Evolutionary conservation across 1,140 invertebrate genomes (phyloP), one percentile per base, ranked within the genome.

Genomic region (Pristionchus pacificus): DNA sequence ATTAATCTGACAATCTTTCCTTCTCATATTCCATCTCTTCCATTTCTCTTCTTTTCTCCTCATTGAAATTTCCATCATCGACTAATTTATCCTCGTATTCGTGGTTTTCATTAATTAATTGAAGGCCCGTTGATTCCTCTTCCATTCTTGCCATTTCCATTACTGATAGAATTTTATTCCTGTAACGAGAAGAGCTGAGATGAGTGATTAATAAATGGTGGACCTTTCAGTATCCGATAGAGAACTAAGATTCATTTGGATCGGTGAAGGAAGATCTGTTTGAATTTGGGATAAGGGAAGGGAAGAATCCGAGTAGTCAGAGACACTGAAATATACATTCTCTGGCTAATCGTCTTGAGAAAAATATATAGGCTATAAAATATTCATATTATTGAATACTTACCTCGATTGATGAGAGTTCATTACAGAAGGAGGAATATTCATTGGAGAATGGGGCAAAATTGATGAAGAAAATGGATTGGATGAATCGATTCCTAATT

Each of bases 1-100:
- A 67, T 32, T 60, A 72, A 63, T 78, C 74, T 19, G 38, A 19
- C 38, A 19, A 31, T 78, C 72, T 55, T 78, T 77, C 27, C 29
- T 60, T 63, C 25, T 33, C n/a, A 30, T 72, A 31, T 78, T 77
- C 27, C 29, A 49, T 63, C 25, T 33, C n/a, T 49, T 72, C 61
- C 28, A 19, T 32, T 28, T 76, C 75, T 32, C 32, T 62, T 13
- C 49, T 55, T 58, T 63, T 33, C 31, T 76, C 66, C 24, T 57
- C 64, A 58, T 68, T 31, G 14, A 72, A 30, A 32, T 32, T 24
- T 68, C 71, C 58, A 19, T 60, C 69, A 15, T 70, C 33, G 31
- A 29, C 19, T 28, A 19, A 49, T 2, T 30, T 49, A 32, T 27
- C 29, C 30, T 49, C 61, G 31, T 28, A 58, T 2, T 24, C 61